phyloP scores from a whole-genome alignment of 2,113 vertebrate genomes.

The Bombycilla garrulus region DNA sequence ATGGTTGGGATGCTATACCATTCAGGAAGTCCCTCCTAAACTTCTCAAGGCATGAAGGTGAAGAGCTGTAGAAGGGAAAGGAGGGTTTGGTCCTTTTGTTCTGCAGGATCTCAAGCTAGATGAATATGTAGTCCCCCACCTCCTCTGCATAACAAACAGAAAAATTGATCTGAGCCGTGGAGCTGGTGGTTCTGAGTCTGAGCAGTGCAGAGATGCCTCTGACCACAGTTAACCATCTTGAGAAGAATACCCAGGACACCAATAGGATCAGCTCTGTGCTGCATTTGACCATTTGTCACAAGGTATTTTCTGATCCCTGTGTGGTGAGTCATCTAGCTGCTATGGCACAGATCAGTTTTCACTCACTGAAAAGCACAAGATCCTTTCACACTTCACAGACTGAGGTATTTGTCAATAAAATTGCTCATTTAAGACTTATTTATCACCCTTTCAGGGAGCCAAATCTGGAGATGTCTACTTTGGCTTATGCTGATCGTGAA shows the following conservation, averaged over 20 bases:
- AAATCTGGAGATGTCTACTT: background rate
- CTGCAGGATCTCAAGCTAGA: background rate
- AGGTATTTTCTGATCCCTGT: background rate
- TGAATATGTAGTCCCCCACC: background rate
- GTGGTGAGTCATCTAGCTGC: background rate
- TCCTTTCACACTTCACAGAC: background rate
- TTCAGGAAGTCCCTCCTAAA: background rate
- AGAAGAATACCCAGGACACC: background rate
- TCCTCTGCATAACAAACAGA: background rate
- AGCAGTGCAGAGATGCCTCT: background rate
- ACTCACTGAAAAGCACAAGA: background rate
- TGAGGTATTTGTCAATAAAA: conserved; percentile 2
- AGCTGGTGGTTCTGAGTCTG: background rate
- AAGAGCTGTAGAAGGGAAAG: background rate
- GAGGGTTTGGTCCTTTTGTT: background rate
- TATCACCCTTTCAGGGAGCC: background rate
- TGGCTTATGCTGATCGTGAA: background rate
- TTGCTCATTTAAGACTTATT: background rate
- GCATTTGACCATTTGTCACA: background rate
- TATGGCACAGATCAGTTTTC: background rate
- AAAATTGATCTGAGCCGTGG: background rate
- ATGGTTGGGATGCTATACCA: background rate
- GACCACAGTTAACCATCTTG: background rate
- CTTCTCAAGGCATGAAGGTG: accelerated
- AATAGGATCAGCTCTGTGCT: background rate